These are phyloP conservation scores for Nezara viridula DNA, from an alignment of 2,888 invertebrate genomes.

Conservation along the genomic window DNA sequence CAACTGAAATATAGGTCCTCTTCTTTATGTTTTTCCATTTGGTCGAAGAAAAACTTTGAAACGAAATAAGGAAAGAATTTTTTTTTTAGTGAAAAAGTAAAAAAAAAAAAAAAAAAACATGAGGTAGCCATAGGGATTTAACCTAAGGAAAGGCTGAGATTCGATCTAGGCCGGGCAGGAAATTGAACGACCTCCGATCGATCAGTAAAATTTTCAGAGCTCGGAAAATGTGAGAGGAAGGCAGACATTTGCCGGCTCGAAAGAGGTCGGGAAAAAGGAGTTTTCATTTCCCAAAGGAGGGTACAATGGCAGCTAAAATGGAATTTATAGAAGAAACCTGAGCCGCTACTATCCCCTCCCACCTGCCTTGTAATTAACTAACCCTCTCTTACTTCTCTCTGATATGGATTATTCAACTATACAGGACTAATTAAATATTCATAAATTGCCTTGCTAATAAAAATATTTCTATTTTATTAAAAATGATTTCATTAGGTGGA, in stretches of 20 bases:
- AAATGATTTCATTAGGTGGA: too few relatives aligned
- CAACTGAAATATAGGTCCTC: not conserved
- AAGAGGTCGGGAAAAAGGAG: constrained; percentile 27
- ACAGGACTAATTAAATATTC: too few relatives aligned
- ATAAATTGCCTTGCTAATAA: not conserved
- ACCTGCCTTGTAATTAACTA: not conserved
- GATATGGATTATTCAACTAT: too few relatives aligned
- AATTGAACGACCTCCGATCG: constrained; percentile 46
- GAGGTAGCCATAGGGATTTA: constrained; percentile 17
- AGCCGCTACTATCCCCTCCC: not conserved
- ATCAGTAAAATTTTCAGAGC: constrained; percentile 36
- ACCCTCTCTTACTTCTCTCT: too few relatives aligned
- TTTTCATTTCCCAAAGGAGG: constrained; percentile 47
- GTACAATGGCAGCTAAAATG: constrained; percentile 32
- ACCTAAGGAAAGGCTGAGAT: not conserved
- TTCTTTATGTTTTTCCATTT: constrained; percentile 27
- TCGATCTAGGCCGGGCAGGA: constrained; percentile 31
- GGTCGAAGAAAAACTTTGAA: not conserved
- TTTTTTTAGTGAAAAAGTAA: not conserved
- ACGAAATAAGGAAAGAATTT: not conserved
- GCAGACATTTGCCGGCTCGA: not conserved
- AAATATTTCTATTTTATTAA: not conserved
- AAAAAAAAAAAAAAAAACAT: not conserved
- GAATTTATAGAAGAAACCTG: constrained; percentile 51
- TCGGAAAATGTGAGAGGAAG: not conserved